A percentile compares a stretch with the other conserved stretches of the same genome.
These are phyloP conservation scores for Resseliella maxima DNA, from an alignment of 2,888 invertebrate genomes.

Conservation along the genomic window DNA sequence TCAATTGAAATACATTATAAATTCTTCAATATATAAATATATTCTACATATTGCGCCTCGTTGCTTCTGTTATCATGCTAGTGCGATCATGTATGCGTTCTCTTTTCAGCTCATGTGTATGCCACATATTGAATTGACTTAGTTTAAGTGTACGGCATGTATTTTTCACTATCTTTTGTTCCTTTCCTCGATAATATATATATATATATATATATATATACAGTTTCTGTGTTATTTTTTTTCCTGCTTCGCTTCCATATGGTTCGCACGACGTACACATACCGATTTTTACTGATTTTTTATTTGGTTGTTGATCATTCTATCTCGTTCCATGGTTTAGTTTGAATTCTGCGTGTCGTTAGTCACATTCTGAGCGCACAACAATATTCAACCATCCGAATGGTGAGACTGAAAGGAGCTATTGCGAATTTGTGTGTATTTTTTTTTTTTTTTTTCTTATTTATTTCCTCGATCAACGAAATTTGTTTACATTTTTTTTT, in stretches of 20 bases:
- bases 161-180: conserved; percentile 44
- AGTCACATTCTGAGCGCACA: conserved; percentile 29
- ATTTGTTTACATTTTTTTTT: conserved; percentile 33
- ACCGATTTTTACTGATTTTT: conserved; percentile 1
- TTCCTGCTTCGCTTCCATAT: conserved; percentile 6
- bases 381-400: background rate
- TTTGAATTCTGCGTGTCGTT: conserved; percentile 52
- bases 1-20: conserved; percentile 19
- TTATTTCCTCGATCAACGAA: background rate
- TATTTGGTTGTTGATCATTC: conserved; percentile 29
- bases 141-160: background rate
- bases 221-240: conserved; percentile 11
- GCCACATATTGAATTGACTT: background rate
- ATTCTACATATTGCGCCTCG: background rate
- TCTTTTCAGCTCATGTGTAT: conserved; percentile 16
- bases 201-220: too few species aligned
- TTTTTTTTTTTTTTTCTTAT: background rate
- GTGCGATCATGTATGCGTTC: background rate
- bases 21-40: background rate
- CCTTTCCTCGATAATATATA: background rate
- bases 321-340: conserved; percentile 25
- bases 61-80: conserved; percentile 1
- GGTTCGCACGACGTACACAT: background rate
- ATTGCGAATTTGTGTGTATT: background rate
- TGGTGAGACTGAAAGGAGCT: background rate